phyloP scores from a whole-genome alignment of 2,888 invertebrate species.

The Plutella xylostella region DNA sequence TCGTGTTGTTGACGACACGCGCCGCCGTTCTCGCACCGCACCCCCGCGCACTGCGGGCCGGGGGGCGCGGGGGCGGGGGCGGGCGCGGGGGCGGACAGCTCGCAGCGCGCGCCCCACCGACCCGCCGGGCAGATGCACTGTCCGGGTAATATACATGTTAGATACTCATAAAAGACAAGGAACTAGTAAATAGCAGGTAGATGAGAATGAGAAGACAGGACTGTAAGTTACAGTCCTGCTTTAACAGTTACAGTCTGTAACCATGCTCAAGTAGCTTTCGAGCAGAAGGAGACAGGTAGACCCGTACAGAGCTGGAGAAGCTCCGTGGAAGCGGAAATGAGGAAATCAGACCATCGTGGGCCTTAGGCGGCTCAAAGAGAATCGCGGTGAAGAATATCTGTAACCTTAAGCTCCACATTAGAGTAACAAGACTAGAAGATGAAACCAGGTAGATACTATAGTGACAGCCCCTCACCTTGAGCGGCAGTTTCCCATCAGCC shows the following conservation, averaged over 20 bases:
- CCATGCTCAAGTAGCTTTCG: too few relatives aligned
- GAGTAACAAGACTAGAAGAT: background rate
- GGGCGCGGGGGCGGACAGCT: conserved; percentile 45
- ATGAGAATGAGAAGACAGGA: background rate
- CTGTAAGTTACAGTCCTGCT: background rate
- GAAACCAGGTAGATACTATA: background rate
- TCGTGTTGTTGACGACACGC: conserved; percentile 43
- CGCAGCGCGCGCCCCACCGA: conserved; percentile 77
- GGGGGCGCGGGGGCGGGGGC: background rate
- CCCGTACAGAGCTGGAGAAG: too few relatives aligned
- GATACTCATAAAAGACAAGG: background rate
- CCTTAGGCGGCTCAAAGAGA: too few relatives aligned
- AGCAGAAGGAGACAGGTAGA: too few relatives aligned
- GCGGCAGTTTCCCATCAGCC: conserved; percentile 63
- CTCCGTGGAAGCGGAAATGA: too few relatives aligned
- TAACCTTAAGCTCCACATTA: too few relatives aligned
- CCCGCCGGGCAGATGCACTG: conserved; percentile 76
- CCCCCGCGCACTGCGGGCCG: conserved; percentile 46
- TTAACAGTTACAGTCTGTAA: background rate
- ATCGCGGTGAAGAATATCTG: too few relatives aligned
- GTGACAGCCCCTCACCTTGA: conserved; percentile 72
- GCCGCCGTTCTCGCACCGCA: conserved; percentile 75
- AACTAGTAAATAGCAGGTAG: too few relatives aligned
- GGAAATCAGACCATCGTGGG: too few relatives aligned
- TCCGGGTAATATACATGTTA: conserved; percentile 39